These are phyloP conservation scores for Tanypteryx hageni DNA, from an alignment of 2,888 invertebrate species.

Conservation along the genomic window DNA sequence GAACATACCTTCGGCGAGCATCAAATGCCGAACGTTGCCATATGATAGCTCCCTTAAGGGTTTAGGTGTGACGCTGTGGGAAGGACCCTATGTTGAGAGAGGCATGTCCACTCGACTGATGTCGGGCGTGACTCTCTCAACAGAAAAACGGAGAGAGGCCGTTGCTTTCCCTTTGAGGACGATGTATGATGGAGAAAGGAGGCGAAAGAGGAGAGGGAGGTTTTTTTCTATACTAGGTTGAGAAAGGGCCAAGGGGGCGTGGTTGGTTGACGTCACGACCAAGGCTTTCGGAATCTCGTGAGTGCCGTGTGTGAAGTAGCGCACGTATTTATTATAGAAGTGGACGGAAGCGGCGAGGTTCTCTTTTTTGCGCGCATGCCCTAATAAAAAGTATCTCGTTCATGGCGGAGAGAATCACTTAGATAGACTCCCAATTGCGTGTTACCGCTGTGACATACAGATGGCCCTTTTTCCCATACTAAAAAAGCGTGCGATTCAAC, in stretches of 20 bases:
- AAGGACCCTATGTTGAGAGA: neutral
- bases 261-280: neutral
- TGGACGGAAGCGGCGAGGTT: neutral
- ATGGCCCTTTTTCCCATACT: neutral
- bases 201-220: neutral
- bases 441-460: neutral
- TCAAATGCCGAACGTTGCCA: neutral
- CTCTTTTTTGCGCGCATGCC: neutral
- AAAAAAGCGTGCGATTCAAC: neutral
- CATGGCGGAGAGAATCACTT: neutral
- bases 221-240: neutral
- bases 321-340: slow-evolving; percentile 7
- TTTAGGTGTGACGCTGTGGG: neutral
- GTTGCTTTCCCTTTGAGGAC: neutral
- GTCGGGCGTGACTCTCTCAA: slow-evolving; percentile 4
- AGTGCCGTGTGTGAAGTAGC: neutral
- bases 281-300: neutral
- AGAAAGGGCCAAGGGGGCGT: neutral
- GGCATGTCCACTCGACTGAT: neutral
- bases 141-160: neutral
- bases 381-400: neutral
- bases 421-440: neutral
- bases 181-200: neutral
- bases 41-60: neutral
- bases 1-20: neutral